Conservation (phyloP, 2,888 invertebrate genomes). For the Patella ulyssiponensis region DNA sequence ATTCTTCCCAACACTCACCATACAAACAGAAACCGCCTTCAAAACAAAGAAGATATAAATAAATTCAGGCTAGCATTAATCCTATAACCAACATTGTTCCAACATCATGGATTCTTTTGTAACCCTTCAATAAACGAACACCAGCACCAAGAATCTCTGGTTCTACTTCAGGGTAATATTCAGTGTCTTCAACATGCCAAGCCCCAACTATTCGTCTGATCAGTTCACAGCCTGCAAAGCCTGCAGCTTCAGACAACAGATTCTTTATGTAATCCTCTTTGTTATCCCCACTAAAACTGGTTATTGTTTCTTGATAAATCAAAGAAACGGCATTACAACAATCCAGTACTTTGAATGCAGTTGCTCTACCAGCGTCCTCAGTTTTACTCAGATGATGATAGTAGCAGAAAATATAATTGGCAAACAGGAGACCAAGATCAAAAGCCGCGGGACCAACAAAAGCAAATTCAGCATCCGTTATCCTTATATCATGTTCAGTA, state of each 20-base stretch:
- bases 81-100: slow-evolving; percentile 51
- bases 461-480: slow-evolving; percentile 54
- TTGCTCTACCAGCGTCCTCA: slow-evolving; percentile 46
- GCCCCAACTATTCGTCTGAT: slow-evolving; percentile 54
- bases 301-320: slow-evolving; percentile 34
- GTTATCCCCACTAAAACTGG: slow-evolving; percentile 33
- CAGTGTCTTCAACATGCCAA: slow-evolving; percentile 50
- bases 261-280: slow-evolving; percentile 37
- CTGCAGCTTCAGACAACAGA: slow-evolving; percentile 52
- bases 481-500: slow-evolving; percentile 38
- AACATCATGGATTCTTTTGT: slow-evolving; percentile 47
- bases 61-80: slow-evolving; percentile 45
- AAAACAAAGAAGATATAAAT: too few relatives aligned
- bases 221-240: slow-evolving; percentile 60
- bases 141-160: slow-evolving; percentile 54
- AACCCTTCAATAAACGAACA: slow-evolving; percentile 46
- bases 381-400: slow-evolving; percentile 53
- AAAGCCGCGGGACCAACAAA: slow-evolving; percentile 56
- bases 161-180: slow-evolving; percentile 42
- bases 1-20: too few relatives aligned
- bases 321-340: slow-evolving; percentile 37
- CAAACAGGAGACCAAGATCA: slow-evolving; percentile 57
- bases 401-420: slow-evolving; percentile 57
- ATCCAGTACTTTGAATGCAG: slow-evolving; percentile 52
- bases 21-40: too few relatives aligned